Conservation (phyloP, 2,797 vertebrate species). For the Naso thynnoides region DNA sequence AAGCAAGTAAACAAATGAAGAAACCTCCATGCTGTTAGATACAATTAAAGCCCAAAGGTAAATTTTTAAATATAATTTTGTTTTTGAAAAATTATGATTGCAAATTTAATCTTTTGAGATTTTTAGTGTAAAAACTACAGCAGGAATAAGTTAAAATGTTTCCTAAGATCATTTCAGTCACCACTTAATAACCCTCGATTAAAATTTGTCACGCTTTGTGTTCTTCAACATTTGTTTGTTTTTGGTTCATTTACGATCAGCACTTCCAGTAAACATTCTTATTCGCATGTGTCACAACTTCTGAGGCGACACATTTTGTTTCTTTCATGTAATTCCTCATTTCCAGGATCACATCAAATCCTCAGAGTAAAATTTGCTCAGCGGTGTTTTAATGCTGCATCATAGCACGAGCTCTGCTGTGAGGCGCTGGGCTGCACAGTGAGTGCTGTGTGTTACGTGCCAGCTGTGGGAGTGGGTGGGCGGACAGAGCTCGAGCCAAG, state of each 20-base stretch:
- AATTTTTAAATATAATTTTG: background rate
- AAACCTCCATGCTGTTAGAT: too few species aligned
- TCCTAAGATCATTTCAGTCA: background rate
- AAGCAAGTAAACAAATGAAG: slow-evolving; percentile 19
- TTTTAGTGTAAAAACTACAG: background rate
- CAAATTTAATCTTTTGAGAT: background rate
- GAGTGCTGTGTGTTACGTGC: slow-evolving; percentile 73
- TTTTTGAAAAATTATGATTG: background rate
- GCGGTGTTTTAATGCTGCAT: slow-evolving; percentile 44
- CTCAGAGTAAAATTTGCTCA: slow-evolving; percentile 24
- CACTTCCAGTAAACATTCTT: background rate
- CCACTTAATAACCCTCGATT: background rate
- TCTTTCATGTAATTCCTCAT: background rate
- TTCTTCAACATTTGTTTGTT: background rate
- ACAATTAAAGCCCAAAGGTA: too few species aligned
- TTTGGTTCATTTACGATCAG: background rate
- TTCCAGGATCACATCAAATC: slow-evolving; percentile 31
- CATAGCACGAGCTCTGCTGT: slow-evolving; percentile 52
- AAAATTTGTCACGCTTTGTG: background rate
- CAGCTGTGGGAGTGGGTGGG: slow-evolving; percentile 74
- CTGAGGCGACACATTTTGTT: background rate
- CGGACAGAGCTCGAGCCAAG: slow-evolving; percentile 57
- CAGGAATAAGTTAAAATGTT: background rate
- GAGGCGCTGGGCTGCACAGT: slow-evolving; percentile 53
- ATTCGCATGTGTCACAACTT: background rate